Evolutionary conservation across 2,888 invertebrate species (phyloP).

Genomic region (Drosophila mimetica): DNA sequence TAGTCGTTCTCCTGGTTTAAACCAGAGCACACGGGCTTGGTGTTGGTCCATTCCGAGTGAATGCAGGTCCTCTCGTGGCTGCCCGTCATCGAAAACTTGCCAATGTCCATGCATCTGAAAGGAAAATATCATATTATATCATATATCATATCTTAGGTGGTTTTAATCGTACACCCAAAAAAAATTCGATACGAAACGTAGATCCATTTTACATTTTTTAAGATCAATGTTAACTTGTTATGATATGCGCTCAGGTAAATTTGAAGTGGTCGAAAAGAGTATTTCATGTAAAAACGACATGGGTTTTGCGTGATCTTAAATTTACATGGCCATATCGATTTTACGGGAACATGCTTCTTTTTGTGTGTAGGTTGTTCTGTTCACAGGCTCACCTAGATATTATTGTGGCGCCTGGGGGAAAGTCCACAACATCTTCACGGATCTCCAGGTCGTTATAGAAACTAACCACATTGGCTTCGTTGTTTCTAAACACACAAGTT

Average conservation of each 20-base stretch:
- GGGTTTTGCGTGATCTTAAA: no score
- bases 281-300: no score
- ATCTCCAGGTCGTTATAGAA: conserved; percentile 92
- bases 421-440: conserved; percentile 90
- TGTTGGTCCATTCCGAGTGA: conserved; percentile 92
- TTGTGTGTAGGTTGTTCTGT: background rate
- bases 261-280: no score
- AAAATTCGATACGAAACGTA: no score
- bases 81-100: conserved; percentile 93
- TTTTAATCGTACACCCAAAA: no score
- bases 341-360: no score
- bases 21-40: conserved; percentile 91
- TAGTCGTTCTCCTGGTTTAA: conserved; percentile 94
- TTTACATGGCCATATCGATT: no score
- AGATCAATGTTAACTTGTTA: no score
- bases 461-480: conserved; percentile 91
- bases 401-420: conserved; percentile 90
- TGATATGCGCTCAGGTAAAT: no score
- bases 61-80: conserved; percentile 89
- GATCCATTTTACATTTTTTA: no score
- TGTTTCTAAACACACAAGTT: conserved; percentile 90
- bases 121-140: background rate
- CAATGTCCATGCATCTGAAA: conserved; percentile 87
- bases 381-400: conserved; percentile 86
- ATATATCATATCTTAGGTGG: background rate